Evolutionary conservation across 2,797 vertebrate species (phyloP), one percentile per base, ranked within the genome.

Genomic region (Falco columbarius): DNA sequence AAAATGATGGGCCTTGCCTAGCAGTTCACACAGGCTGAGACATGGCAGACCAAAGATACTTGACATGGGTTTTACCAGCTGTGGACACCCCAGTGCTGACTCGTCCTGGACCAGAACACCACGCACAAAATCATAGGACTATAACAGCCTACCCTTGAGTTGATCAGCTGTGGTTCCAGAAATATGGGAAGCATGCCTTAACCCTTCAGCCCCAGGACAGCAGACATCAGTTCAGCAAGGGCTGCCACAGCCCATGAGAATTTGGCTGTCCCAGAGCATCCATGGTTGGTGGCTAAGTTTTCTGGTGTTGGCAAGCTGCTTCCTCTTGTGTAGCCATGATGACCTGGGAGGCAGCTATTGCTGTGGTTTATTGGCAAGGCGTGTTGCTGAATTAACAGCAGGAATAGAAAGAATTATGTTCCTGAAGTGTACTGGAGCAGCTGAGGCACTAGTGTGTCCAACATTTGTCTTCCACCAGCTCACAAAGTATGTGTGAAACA

Each of bases 381-480:
- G 4, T 51, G 63, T 51, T 67, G 56, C 75, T 88, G 55, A 88
- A 70, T 81, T 77, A 86, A 81, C 56, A 88, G 84, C 44, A 81
- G 85, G 18, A 63, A 63, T 30, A 91, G 79, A 81, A 94, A 85
- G 74, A 89, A 82, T 82, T 42, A 77, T 0, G 3, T 73, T 96
- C 52, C 61, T 88, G 63, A 80, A 63, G 47, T 82, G 67, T 32
- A 22, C 59, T 49, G 75, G 52, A 77, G 79, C 82, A 95, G 87
- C 81, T 95, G 84, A 67, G 4, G 87, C 63, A 52, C 42, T 59
- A 71, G 24, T 24, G 52, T 56, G 42, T 71, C 52, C 75, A 94
- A 56, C 75, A 90, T 81, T 95, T 95, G 85, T 83, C 85, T 86
- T 83, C 79, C 68, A 90, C 47, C 72, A 90, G 79, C 63, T 90